These are phyloP conservation scores for Flabesymbios commensalis DNA, from an alignment of 2,888 invertebrate genomes.

Conservation along the genomic window DNA sequence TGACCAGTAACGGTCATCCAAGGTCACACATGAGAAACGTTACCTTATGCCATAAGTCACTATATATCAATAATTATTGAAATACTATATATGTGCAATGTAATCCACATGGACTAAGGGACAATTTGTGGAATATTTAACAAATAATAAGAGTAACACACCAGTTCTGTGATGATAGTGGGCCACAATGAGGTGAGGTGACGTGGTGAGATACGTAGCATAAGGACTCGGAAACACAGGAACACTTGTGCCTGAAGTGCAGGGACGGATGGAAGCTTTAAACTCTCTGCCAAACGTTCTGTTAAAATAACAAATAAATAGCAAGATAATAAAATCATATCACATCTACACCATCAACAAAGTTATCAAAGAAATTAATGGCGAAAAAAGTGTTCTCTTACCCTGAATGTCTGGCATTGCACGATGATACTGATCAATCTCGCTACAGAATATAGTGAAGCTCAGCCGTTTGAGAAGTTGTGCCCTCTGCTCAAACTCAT, in stretches of 20 bases:
- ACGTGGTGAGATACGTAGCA: conserved; percentile 81
- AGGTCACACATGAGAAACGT: too few relatives aligned
- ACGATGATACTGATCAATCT: conserved; percentile 83
- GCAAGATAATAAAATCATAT: neutral
- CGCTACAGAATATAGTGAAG: conserved; percentile 84
- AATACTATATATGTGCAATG: too few relatives aligned
- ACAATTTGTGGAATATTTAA: neutral
- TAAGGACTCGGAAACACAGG: conserved; percentile 82
- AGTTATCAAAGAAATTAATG: too few relatives aligned
- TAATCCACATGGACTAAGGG: too few relatives aligned
- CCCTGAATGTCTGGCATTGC: conserved; percentile 89
- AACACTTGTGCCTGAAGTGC: conserved; percentile 84
- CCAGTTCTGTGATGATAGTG: conserved; percentile 86
- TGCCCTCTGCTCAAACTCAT: conserved; percentile 81
- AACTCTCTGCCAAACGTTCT: conserved; percentile 84
- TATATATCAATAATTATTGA: too few relatives aligned
- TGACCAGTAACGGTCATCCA: too few relatives aligned
- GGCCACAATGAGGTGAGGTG: conserved; percentile 90
- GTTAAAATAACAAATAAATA: conserved; percentile 29
- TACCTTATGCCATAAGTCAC: too few relatives aligned
- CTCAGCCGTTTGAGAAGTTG: conserved; percentile 80
- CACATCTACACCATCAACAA: neutral
- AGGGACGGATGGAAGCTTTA: conserved; percentile 75
- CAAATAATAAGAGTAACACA: conserved; percentile 33
- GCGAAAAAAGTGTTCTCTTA: conserved; percentile 51